Conservation (phyloP, 2,797 vertebrate genomes). For the Antrozous pallidus region DNA sequence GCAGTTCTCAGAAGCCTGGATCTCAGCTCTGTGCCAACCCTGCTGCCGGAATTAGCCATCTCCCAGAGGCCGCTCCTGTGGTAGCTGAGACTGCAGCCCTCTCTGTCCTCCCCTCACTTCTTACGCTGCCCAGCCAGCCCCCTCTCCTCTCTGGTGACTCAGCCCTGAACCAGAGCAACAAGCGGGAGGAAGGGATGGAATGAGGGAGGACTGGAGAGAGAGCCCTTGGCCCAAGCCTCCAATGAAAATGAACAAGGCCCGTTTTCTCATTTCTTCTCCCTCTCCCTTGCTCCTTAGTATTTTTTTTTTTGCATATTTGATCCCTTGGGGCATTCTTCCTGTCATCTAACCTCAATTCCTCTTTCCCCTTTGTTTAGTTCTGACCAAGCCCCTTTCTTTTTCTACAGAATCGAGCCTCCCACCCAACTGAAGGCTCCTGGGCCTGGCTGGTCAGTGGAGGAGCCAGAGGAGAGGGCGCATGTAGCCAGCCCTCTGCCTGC, state of each 20-base stretch:
- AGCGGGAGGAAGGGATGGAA: background rate
- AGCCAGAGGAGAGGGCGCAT: background rate
- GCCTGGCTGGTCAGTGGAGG: background rate
- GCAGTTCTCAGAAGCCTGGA: background rate
- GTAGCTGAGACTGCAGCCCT: conserved; percentile 37
- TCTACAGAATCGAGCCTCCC: background rate
- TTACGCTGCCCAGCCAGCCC: conserved; percentile 13
- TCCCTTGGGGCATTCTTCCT: background rate
- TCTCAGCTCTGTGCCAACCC: conserved; percentile 31
- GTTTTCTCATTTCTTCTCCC: conserved; percentile 25
- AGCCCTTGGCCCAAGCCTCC: background rate
- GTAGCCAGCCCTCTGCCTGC: background rate
- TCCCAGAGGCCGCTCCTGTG: conserved; percentile 56
- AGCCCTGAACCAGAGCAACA: conserved; percentile 52
- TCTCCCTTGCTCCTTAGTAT: background rate
- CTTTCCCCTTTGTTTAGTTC: background rate
- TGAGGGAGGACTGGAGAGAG: background rate
- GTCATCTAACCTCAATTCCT: background rate
- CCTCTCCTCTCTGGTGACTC: conserved; percentile 61
- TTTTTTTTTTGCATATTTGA: background rate
- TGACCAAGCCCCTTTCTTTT: background rate
- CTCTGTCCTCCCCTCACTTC: background rate
- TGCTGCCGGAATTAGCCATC: conserved; percentile 60
- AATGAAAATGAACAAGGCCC: background rate
- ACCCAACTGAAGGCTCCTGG: background rate